Conservation (phyloP, 2,797 vertebrate species). For the Enoplosus armatus region DNA sequence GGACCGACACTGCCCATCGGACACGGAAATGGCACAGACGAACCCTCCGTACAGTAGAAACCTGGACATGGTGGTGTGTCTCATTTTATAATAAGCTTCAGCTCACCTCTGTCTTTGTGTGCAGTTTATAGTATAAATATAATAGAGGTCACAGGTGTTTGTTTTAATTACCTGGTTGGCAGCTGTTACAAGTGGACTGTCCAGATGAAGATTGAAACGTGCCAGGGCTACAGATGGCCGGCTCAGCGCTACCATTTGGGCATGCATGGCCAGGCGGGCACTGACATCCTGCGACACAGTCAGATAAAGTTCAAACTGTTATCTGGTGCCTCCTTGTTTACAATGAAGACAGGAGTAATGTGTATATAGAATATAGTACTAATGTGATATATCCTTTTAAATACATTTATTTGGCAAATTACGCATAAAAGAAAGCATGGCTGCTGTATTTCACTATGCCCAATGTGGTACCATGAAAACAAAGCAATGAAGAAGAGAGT, state of each 20-base stretch:
- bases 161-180: constrained; percentile 80
- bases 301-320: constrained; percentile 35
- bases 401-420: constrained; percentile 3
- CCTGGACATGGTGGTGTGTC: constrained; percentile 63
- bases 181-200: constrained; percentile 78
- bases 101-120: not conserved
- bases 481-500: constrained; percentile 21
- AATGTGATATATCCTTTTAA: not conserved
- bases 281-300: constrained; percentile 71
- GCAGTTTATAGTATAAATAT: not conserved
- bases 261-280: constrained; percentile 86
- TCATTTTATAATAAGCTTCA: not conserved
- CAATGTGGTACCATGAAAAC: constrained; percentile 48
- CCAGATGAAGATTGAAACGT: constrained; percentile 88
- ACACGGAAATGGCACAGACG: constrained; percentile 75
- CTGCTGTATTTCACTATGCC: constrained; percentile 19
- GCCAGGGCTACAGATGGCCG: constrained; percentile 85
- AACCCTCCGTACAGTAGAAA: constrained; percentile 83
- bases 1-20: constrained; percentile 75
- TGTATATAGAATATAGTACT: not conserved
- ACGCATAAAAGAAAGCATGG: constrained; percentile 7
- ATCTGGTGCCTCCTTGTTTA: not conserved
- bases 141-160: constrained; percentile 6
- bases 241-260: constrained; percentile 80
- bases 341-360: constrained; percentile 1